These are phyloP conservation scores for Cistogaster globosa DNA, from an alignment of 2,888 invertebrate species.

Conservation along the genomic window DNA sequence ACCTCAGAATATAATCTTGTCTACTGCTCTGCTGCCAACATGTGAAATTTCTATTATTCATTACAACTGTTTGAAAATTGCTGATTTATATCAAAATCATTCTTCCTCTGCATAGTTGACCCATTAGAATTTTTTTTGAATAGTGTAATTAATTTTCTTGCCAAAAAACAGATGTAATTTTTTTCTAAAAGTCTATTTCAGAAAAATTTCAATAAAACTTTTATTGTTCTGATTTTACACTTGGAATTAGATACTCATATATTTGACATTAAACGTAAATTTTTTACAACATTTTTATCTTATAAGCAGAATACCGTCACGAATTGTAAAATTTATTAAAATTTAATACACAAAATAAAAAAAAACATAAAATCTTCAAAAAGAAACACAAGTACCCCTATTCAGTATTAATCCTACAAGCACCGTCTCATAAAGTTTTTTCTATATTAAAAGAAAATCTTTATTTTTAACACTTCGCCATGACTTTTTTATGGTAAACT, in stretches of 20 bases:
- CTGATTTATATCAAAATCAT: no score
- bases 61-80: no score
- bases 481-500: slow-evolving; percentile 7
- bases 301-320: slow-evolving; percentile 35
- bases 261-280: slow-evolving; percentile 10
- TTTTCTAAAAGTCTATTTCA: no score
- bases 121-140: no score
- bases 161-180: no score
- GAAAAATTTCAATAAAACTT: no score
- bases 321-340: slow-evolving; percentile 54
- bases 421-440: slow-evolving; percentile 14
- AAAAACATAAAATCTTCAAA: not conserved
- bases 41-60: no score
- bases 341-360: slow-evolving; percentile 13
- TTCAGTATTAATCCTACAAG: slow-evolving; percentile 16
- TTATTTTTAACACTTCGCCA: not conserved
- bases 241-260: slow-evolving; percentile 1
- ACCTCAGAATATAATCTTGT: no score
- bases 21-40: no score
- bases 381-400: slow-evolving; percentile 33
- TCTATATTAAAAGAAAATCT: not conserved
- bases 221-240: not conserved
- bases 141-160: no score
- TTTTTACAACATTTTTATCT: not conserved
- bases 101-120: no score